These are phyloP conservation scores for Felis catus DNA, from an alignment of 2,113 vertebrate genomes.

Conservation along the genomic window DNA sequence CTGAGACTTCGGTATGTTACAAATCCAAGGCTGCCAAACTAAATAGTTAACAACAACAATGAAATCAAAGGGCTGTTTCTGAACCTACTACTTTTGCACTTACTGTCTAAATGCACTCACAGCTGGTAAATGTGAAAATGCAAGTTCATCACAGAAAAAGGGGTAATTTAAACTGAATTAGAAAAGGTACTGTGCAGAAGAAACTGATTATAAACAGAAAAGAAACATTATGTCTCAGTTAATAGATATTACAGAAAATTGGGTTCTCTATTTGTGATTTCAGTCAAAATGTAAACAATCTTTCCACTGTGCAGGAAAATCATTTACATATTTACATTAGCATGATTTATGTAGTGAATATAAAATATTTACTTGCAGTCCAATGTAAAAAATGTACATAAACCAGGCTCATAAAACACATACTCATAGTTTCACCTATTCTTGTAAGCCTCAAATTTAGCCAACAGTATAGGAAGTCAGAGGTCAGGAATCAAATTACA, in stretches of 20 bases:
- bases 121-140: constrained; percentile 60
- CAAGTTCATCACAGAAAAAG: constrained; percentile 53
- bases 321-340: constrained; percentile 45
- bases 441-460: constrained; percentile 3
- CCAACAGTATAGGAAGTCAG: background rate
- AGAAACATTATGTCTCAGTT: constrained; percentile 47
- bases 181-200: constrained; percentile 30
- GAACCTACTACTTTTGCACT: constrained; percentile 61
- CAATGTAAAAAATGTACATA: constrained; percentile 17
- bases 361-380: constrained; percentile 57
- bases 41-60: constrained; percentile 68
- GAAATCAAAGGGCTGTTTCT: constrained; percentile 53
- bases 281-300: constrained; percentile 65
- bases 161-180: constrained; percentile 62
- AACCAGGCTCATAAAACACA: constrained; percentile 33
- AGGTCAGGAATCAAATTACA: constrained; percentile 36
- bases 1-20: constrained; percentile 20
- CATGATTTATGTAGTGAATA: constrained; percentile 42
- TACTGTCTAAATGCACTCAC: constrained; percentile 54
- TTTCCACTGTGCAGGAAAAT: constrained; percentile 50
- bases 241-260: constrained; percentile 62
- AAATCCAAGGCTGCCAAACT: constrained; percentile 51
- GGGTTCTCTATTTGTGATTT: constrained; percentile 43
- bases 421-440: constrained; percentile 33
- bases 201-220: constrained; percentile 49